Evolutionary conservation across 2,113 vertebrate genomes (phyloP).

Genomic region (Callaeas wilsoni): DNA sequence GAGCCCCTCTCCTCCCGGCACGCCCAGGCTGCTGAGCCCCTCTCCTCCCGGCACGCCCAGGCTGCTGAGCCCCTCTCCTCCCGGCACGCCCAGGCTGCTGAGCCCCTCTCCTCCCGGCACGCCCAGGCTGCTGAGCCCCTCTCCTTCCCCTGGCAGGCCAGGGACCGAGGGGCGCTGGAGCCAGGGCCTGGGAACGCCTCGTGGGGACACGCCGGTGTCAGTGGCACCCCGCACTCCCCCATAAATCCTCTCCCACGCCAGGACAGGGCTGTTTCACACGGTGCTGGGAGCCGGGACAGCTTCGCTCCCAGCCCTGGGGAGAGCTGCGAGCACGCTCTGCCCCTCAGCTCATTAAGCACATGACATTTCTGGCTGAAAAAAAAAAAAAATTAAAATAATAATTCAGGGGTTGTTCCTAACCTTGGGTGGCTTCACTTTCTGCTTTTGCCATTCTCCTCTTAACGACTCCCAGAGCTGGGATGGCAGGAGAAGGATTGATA

Average conservation of each 20-base stretch:
- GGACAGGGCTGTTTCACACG: rapidly evolving
- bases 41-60: no score
- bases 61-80: neutral
- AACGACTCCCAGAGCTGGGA: neutral
- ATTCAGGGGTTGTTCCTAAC: neutral
- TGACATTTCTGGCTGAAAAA: neutral
- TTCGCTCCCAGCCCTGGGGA: neutral
- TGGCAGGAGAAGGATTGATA: conserved; percentile 44
- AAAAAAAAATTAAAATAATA: neutral
- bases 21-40: no score
- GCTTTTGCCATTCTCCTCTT: conserved; percentile 15
- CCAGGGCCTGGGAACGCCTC: neutral
- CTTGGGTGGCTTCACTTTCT: conserved; percentile 18
- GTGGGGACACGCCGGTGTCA: rapidly evolving
- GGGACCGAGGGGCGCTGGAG: neutral
- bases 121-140: neutral
- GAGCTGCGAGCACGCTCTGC: neutral
- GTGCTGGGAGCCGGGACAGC: neutral
- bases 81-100: no score
- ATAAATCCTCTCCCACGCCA: neutral
- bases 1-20: neutral
- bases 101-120: neutral
- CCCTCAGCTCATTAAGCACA: neutral
- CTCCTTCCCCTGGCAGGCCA: neutral
- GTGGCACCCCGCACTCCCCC: neutral